Evolutionary conservation across 2,797 vertebrate genomes (phyloP), one percentile per base, ranked within the genome.

Genomic region (Xenops minutus): DNA sequence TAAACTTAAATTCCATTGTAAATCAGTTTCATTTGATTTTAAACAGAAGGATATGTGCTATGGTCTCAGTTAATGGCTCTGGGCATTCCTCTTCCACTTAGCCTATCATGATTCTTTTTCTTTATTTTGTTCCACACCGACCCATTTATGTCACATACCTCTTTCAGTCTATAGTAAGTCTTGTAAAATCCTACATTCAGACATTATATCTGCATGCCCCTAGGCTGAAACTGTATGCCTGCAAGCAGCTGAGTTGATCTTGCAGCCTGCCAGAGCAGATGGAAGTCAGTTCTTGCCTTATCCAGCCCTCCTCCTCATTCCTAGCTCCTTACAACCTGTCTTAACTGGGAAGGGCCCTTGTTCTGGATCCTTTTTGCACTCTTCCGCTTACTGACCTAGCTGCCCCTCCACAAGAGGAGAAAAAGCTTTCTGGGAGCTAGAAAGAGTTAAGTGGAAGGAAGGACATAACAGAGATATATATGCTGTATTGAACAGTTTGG

Each of bases 251-350:
- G 22, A 71, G 32, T 16, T 26, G 30, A 48, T 36, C 30, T 52
- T 39, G 54, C 12, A 71, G 26, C 20, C 30, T 63, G n/a, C 6
- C 26, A 71, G 73, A 85, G 56, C 9, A 74, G 48, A 52, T 12
- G 44, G 29, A 75, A 41, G 8, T 44, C 2, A 10, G 2, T 0
- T 85, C 18, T 21, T 84, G 19, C 49, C 46, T 72, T 20, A 14
- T 6, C 8, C 51, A 49, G 19, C 41, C 58, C 14, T 78, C 32
- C 10, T 69, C 29, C 23, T 72, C 46, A 20, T 55, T 39, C 46
- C 41, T 30, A 71, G 14, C 4, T 24, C 10, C 37, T 78, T 0
- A 0, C 19, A 46, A 7, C 3, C 37, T 67, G 34, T 20, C 26
- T 23, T 49, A 6, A 29, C 20, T 20, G 14, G 46, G 23, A 88